Base-by-base conservation (phyloP, 23 tunicate species). In the Styela plicata region DNA sequence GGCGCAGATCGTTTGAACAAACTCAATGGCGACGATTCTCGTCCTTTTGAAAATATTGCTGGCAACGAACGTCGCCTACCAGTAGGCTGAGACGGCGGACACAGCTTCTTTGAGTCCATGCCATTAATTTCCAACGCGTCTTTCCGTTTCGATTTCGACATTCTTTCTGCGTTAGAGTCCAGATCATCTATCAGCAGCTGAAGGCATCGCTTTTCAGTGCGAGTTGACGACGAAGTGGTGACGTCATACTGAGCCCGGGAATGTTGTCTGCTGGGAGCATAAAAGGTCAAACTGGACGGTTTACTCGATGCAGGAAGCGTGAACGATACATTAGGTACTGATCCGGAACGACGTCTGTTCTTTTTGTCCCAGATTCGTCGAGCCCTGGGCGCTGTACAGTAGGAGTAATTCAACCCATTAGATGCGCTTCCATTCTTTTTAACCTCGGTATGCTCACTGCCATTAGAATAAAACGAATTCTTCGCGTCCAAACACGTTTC, bases 41-140 rank as follows among this genome's bases (percentile, higher is more conserved):
- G 64, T 70, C 78, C 83, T 26, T 62, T 37, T 7, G 83, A 37
- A 64, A 86, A 79, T 3, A 79, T 70, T 29, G 62, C 70, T 23
- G 97, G 90, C 20, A 91, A 74, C 21, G 97, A 91, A 64, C 89
- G 80, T 29, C 90, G 74, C 2, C 89, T 32, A 53, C 66, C 66
- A 44, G 7, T 44, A 57, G 81, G 21, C 7, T 69, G 64, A 23
- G 24, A 21, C 64, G 3, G 1, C 36, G 34, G 36, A 26, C 36
- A 19, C 5, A 71, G 77, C 35, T 32, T 71, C 24, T 34, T 32
- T 33, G 77, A 32, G 13, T 71, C 77, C 32, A 71, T 27, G 37
- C 77, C 35, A 44, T 44, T 13, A 5, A 44, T 44, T 44, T 44
- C 71, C 18, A 67, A 67, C 13, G 24, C 16, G 44, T 76, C 64